Conservation (phyloP, 2,113 vertebrate genomes). For the Bufo gargarizans region DNA sequence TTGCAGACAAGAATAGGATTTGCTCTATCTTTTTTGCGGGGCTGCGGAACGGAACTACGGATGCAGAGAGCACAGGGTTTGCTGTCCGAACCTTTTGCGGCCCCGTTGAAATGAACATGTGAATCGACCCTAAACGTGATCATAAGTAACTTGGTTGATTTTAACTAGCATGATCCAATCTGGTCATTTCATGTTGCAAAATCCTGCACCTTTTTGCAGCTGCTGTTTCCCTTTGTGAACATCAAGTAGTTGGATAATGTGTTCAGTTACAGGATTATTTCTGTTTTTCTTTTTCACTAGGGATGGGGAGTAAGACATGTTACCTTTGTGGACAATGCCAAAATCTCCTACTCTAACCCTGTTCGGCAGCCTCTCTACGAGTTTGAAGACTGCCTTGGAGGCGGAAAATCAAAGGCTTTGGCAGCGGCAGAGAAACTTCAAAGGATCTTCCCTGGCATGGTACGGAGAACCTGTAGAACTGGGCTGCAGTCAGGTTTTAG, state of each 20-base stretch:
- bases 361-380: conserved; percentile 95
- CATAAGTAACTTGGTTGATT: too few species aligned
- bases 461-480: conserved; percentile 66
- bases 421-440: conserved; percentile 88
- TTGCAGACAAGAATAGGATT: too few species aligned
- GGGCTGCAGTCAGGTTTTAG: accelerated
- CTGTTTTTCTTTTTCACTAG: conserved; percentile 65
- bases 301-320: conserved; percentile 96
- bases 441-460: conserved; percentile 97
- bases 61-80: too few species aligned
- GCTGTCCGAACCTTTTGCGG: too few species aligned
- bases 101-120: too few species aligned
- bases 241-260: not conserved
- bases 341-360: conserved; percentile 97
- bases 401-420: conserved; percentile 89
- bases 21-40: too few species aligned
- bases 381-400: conserved; percentile 92
- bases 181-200: too few species aligned
- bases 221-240: not conserved
- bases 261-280: not conserved
- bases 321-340: conserved; percentile 97
- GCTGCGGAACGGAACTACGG: too few species aligned
- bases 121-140: too few species aligned
- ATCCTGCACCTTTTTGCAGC: too few species aligned
- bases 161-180: too few species aligned